phyloP scores from a whole-genome alignment of 2,113 vertebrate species.

The Mola mola region DNA sequence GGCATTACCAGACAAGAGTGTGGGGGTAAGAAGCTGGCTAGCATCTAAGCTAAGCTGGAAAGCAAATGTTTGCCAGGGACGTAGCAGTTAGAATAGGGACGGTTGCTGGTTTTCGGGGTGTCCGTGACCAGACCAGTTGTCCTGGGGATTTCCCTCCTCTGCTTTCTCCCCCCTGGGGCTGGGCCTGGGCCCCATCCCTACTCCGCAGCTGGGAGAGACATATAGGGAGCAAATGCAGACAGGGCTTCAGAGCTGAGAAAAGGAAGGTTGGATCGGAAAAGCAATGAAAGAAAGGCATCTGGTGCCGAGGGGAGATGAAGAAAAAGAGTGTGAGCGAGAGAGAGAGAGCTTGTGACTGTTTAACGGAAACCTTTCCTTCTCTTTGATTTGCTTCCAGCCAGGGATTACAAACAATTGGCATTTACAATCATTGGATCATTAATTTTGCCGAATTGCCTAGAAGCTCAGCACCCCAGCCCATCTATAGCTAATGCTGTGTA shows the following conservation, averaged over 20 bases:
- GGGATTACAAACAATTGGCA: conserved; percentile 83
- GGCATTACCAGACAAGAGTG: conserved; percentile 83
- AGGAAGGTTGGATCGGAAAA: conserved; percentile 68
- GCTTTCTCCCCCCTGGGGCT: conserved; percentile 70
- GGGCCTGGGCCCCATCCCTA: conserved; percentile 83
- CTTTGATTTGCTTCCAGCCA: conserved; percentile 83
- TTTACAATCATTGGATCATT: conserved; percentile 82
- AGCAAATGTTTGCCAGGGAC: conserved; percentile 95
- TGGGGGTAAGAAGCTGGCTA: conserved; percentile 78
- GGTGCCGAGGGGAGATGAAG: conserved; percentile 82
- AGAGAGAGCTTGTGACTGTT: conserved; percentile 85
- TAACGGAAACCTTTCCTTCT: conserved; percentile 83
- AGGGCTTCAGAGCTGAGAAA: conserved; percentile 63
- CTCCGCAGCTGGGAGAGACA: conserved; percentile 89
- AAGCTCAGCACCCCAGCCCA: conserved; percentile 50
- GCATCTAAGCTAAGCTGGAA: conserved; percentile 84
- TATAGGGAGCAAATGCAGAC: conserved; percentile 65
- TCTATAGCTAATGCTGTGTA: conserved; percentile 38
- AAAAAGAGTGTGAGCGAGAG: conserved; percentile 68
- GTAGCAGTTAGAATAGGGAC: conserved; percentile 87
- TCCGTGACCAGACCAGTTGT: conserved; percentile 99
- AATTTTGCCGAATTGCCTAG: conserved; percentile 67
- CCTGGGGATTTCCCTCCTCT: conserved; percentile 88
- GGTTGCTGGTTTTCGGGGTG: conserved; percentile 77
- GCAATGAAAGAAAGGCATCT: conserved; percentile 92